Base-by-base conservation (phyloP, 2,797 vertebrate genomes). In the Hoplostethus mediterraneus region DNA sequence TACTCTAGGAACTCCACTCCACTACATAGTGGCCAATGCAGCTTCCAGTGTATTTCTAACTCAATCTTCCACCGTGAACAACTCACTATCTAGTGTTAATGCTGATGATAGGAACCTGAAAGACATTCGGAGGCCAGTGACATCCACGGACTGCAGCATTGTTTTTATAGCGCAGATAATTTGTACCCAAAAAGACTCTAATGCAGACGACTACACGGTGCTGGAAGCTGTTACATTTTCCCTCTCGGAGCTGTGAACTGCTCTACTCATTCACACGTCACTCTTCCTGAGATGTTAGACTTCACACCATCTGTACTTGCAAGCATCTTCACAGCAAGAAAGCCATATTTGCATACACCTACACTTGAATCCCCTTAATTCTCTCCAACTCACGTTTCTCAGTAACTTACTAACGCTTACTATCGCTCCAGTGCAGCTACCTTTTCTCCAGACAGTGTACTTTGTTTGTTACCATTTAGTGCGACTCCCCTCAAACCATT, bases 301-400 rank as follows among this genome's bases (percentile, higher is more conserved):
- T 80, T 85, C 74, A 58, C 71, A 72, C 71, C 2, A 51, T 62
- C 74, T 77, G 73, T 75, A 71, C 77, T 77, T 85, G 65, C 77
- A 65, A 80, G 74, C 58, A 73, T 67, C 73, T 83, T 71, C 63
- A 56, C 73, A 54, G 55, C 21, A 45, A 21, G 25, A 68, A 79
- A 60, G 64, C 68, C 66, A 69, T 63, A 61, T 60, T 66, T 71
- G 45, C 57, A 63, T 25, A 71, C 56, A 6, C 69, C 72, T 51
- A 72, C 74, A 14, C 11, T 31, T 21, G 36, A 40, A 63, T 72
- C 4, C 13, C 57, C 64, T 54, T 33, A 51, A 12, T 28, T 6
- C 9, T 61, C 38, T 67, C 40, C 59, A 30, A 31, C 21, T 63
- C 3, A 2, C 51, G 12, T 30, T 6, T 16, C 5, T 16, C 16